Conservation (phyloP, 2,888 invertebrate genomes). For the Furcula furcula region DNA sequence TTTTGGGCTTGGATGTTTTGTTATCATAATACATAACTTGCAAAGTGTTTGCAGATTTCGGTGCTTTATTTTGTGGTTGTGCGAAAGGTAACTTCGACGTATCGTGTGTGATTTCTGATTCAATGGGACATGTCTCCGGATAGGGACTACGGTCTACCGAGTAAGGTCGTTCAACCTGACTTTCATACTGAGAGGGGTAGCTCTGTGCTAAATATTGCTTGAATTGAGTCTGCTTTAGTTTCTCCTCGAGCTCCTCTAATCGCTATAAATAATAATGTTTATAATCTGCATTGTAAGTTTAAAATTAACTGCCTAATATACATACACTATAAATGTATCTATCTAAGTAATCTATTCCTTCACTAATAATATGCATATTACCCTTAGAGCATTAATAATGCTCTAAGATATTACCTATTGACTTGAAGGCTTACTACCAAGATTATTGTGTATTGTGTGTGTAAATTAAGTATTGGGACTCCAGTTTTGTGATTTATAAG, state of each 20-base stretch:
- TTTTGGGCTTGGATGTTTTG: slow-evolving; percentile 36
- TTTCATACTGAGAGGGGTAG: slow-evolving; percentile 55
- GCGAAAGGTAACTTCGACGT: slow-evolving; percentile 26
- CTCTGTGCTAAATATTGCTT: slow-evolving; percentile 66
- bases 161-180: slow-evolving; percentile 64
- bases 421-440: too few relatives aligned
- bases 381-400: too few relatives aligned
- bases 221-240: slow-evolving; percentile 69
- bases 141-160: slow-evolving; percentile 48
- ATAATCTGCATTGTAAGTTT: too few relatives aligned
- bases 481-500: too few relatives aligned
- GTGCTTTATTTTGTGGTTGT: slow-evolving; percentile 38
- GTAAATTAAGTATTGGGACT: too few relatives aligned
- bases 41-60: slow-evolving; percentile 42
- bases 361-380: too few relatives aligned
- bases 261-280: slow-evolving; percentile 38
- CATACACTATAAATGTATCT: too few relatives aligned
- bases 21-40: slow-evolving; percentile 63
- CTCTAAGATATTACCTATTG: too few relatives aligned
- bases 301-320: too few relatives aligned
- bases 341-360: too few relatives aligned
- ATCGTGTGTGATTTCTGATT: slow-evolving; percentile 38
- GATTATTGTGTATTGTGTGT: too few relatives aligned
- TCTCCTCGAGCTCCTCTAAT: slow-evolving; percentile 70
- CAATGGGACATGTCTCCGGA: slow-evolving; percentile 29